Conservation (phyloP, 2,113 vertebrate genomes). For the Machaerirhynchus nigripectus region DNA sequence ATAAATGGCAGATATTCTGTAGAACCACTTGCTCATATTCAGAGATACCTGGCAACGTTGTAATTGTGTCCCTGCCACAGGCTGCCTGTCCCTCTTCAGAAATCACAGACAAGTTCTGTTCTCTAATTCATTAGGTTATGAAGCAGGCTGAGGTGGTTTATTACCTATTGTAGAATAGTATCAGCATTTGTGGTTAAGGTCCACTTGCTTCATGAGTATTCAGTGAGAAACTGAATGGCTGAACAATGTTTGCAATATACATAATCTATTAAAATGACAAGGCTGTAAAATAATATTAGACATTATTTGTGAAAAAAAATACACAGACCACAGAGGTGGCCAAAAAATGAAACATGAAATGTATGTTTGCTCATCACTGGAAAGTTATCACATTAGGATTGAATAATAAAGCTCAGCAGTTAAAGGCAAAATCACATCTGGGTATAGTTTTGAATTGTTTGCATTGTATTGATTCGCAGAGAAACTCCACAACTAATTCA, state of each 20-base stretch:
- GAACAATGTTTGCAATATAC: neutral
- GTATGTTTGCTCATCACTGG: neutral
- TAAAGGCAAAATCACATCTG: neutral
- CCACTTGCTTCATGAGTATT: neutral
- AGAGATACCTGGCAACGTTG: neutral
- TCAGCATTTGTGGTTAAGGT: neutral
- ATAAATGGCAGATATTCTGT: neutral
- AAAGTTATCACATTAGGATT: neutral
- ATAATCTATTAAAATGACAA: neutral
- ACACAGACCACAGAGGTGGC: neutral
- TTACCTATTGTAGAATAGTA: neutral
- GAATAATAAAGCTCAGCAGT: neutral
- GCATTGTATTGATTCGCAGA: no score
- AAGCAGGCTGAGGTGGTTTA: neutral
- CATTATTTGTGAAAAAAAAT: neutral
- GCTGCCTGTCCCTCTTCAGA: neutral
- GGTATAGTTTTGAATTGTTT: neutral
- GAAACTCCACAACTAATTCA: no score
- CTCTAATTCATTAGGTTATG: neutral
- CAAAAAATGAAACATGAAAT: neutral
- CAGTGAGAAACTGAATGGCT: neutral
- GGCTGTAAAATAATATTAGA: neutral
- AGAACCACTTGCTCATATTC: neutral
- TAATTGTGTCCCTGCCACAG: neutral
- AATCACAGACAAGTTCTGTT: neutral